A percentile compares a stretch with the other conserved stretches of the same genome.
Evolutionary conservation across 2,888 invertebrate species (phyloP).

Genomic region (Pecten maximus): DNA sequence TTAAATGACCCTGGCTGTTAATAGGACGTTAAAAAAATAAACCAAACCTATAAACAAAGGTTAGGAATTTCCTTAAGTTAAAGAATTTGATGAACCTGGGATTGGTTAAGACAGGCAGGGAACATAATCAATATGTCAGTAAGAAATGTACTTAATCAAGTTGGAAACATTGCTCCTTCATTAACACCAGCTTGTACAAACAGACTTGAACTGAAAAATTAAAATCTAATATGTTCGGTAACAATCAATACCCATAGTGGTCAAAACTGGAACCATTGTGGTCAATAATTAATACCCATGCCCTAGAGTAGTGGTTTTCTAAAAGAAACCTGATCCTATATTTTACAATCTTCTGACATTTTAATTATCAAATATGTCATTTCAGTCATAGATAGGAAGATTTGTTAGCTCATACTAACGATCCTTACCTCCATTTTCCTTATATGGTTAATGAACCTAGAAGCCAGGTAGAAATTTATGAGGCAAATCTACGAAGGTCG

Average conservation of each 20-base stretch:
- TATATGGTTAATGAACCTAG: slow-evolving; percentile 23
- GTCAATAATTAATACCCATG: neutral
- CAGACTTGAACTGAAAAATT: neutral
- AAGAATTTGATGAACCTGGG: neutral
- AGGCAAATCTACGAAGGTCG: neutral
- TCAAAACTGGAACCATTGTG: neutral
- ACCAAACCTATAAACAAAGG: too few species aligned
- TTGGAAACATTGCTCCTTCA: neutral
- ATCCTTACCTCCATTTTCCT: neutral
- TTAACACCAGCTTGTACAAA: neutral
- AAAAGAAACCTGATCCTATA: neutral
- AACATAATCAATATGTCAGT: neutral
- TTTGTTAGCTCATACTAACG: neutral
- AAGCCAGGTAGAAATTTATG: neutral
- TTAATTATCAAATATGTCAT: neutral
- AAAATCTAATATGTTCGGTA: neutral
- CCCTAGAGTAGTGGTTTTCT: neutral
- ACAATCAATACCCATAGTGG: neutral
- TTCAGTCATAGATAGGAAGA: slow-evolving; percentile 15
- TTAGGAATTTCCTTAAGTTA: too few species aligned
- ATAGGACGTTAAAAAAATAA: too few species aligned
- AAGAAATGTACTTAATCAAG: neutral
- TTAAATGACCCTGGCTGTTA: too few species aligned
- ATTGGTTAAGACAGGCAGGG: neutral
- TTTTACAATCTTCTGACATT: neutral